Percentiles rank a stretch among this genome's conserved stretches.
phyloP scores from a whole-genome alignment of 2,888 invertebrate species.

The Scaptodrosophila latifasciaeformis region DNA sequence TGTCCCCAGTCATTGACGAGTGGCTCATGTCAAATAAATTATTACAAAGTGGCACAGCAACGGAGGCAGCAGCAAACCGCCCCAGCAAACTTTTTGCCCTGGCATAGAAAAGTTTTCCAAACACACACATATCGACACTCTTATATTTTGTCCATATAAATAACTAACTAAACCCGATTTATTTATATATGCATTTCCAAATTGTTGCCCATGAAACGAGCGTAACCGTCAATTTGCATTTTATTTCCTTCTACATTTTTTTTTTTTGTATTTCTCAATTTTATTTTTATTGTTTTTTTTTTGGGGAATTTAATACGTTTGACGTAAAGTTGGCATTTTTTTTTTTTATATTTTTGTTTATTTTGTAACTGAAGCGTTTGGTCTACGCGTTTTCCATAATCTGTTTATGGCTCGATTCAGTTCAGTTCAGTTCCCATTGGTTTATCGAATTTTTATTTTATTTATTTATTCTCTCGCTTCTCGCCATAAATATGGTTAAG shows the following conservation, averaged over 20 bases:
- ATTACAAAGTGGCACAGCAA: slow-evolving; percentile 46
- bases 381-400: slow-evolving; percentile 39
- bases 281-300: not conserved
- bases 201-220: not conserved
- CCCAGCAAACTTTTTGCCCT: too few species aligned
- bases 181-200: not conserved
- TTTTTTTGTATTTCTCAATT: not conserved
- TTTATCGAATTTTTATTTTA: not conserved
- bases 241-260: slow-evolving; percentile 1
- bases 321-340: slow-evolving; percentile 41
- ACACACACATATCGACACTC: not conserved
- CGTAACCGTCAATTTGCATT: too few species aligned
- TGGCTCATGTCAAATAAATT: slow-evolving; percentile 27
- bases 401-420: too few species aligned
- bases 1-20: too few species aligned
- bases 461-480: not conserved
- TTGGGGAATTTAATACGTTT: slow-evolving; percentile 58
- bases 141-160: slow-evolving; percentile 22
- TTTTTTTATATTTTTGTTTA: slow-evolving; percentile 31
- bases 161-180: slow-evolving; percentile 43
- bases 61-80: not conserved
- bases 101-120: not conserved
- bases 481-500: not conserved
- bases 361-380: slow-evolving; percentile 49
- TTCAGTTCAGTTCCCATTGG: too few species aligned